Percentiles rank a stretch among this genome's conserved stretches.
These are phyloP conservation scores for Triplophysa bombifrons DNA, from an alignment of 2,797 vertebrate genomes.

Conservation along the genomic window DNA sequence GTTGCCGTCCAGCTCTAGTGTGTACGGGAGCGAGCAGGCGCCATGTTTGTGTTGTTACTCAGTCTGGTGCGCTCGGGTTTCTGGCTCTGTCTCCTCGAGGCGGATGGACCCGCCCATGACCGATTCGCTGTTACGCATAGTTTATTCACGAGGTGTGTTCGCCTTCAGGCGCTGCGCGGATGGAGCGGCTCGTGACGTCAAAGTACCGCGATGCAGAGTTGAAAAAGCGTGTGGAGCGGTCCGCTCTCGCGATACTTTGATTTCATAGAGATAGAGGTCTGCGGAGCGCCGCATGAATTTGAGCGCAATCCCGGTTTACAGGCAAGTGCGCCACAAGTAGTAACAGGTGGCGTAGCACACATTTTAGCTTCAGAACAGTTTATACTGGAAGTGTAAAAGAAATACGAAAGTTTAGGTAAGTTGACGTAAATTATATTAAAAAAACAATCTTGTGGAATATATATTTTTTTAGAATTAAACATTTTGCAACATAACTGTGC, in stretches of 20 bases:
- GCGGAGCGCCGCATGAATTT: neutral
- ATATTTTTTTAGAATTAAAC: too few relatives aligned
- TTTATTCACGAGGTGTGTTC: neutral
- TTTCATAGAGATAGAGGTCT: neutral
- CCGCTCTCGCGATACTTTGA: neutral
- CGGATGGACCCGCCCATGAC: conserved; percentile 75
- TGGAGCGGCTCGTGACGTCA: neutral
- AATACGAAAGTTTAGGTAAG: too few relatives aligned
- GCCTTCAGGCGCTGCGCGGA: neutral
- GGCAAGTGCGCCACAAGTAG: conserved; percentile 13
- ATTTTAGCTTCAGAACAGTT: neutral
- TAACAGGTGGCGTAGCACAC: conserved; percentile 41
- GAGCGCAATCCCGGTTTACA: conserved; percentile 51
- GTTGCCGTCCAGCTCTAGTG: conserved; percentile 65
- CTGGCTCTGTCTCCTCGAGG: conserved; percentile 57
- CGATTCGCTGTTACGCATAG: conserved; percentile 50
- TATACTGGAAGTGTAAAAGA: too few relatives aligned
- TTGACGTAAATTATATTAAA: too few relatives aligned
- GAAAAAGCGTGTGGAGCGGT: neutral
- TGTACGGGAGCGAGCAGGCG: conserved; percentile 69
- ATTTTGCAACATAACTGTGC: too few relatives aligned
- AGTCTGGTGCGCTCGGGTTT: conserved; percentile 65
- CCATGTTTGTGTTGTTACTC: conserved; percentile 80
- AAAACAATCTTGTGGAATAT: too few relatives aligned
- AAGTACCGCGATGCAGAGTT: neutral